Base-by-base conservation (phyloP, 2,888 invertebrate genomes). In the Tetrapedia diversipes region DNA sequence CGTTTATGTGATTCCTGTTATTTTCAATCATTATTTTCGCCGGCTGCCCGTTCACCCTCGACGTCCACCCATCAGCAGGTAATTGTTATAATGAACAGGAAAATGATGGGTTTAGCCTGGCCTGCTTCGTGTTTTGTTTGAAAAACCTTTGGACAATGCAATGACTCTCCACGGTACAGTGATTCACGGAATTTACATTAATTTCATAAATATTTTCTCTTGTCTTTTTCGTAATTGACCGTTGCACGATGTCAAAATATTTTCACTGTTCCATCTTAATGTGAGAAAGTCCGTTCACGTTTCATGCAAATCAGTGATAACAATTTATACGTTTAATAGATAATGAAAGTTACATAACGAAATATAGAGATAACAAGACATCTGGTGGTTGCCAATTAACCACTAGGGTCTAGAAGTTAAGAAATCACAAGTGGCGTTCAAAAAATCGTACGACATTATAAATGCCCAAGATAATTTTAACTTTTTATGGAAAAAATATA, bases 1-100 rank as follows among this genome's bases (percentile, higher is more conserved):
- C 89, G 88, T 89, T 89, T 90, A 89, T 86, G 73, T 85, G 89
- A 90, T 89, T 90, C 89, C 89, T 90, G 90, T 90, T 90, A 90
- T 90, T 90, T 90, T 89, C 89, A 87, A 89, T 89, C 89, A 89
- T 90, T 90, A 89, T 83, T 86, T 83, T 71, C 79, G 77, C 81
- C 79, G 80, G 67, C 72, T 68, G 74, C 75, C 79, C 77, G 69
- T 65, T 41, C 74, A 39, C 61, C 70, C 73, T 79, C 78, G 66
- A 65, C 56, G 39, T 75, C 65, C 70, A 61, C 63, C 76, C 82
- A 83, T 86, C 85, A 77, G 69, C 81, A 78, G 84, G 81, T 87
- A 87, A 87, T 88, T 77, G 80, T 87, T 83, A 85, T 88, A 87
- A 87, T 87, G 86, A 87, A 85, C 83, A 80, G 82, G 78, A 77